Evolutionary conservation across 2,113 vertebrate species (phyloP).

Genomic region (Jaculus jaculus): DNA sequence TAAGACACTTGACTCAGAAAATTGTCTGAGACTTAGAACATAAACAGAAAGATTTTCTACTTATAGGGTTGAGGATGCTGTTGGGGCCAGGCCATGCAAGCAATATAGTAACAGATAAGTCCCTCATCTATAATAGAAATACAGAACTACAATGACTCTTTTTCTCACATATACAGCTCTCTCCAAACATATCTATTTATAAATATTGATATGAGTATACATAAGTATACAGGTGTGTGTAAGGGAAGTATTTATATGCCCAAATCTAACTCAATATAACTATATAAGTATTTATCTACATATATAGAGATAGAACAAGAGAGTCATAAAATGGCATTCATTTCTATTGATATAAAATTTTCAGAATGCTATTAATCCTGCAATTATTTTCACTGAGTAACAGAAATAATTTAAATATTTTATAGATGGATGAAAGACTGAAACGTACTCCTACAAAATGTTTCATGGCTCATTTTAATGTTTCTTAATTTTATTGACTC

Average conservation of each 20-base stretch:
- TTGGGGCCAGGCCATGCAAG: rapidly evolving
- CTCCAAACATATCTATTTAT: rapidly evolving
- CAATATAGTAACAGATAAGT: neutral
- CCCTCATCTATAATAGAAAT: neutral
- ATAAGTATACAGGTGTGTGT: neutral
- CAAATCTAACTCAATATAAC: neutral
- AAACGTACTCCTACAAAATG: neutral
- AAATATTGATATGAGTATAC: neutral
- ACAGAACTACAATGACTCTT: neutral
- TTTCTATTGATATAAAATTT: neutral
- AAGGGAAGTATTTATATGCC: neutral
- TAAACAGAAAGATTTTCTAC: rapidly evolving
- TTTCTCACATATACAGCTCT: neutral
- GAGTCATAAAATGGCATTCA: neutral
- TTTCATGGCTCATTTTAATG: neutral
- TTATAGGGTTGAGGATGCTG: neutral
- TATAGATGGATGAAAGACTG: neutral
- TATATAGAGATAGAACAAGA: neutral
- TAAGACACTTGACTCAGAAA: neutral
- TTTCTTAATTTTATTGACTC: neutral
- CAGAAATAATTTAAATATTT: neutral
- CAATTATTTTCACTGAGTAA: neutral
- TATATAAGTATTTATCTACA: neutral
- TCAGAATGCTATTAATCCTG: neutral
- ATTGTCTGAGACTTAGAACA: neutral